Conservation (phyloP, 2,888 invertebrate genomes). For the Pocota personata region DNA sequence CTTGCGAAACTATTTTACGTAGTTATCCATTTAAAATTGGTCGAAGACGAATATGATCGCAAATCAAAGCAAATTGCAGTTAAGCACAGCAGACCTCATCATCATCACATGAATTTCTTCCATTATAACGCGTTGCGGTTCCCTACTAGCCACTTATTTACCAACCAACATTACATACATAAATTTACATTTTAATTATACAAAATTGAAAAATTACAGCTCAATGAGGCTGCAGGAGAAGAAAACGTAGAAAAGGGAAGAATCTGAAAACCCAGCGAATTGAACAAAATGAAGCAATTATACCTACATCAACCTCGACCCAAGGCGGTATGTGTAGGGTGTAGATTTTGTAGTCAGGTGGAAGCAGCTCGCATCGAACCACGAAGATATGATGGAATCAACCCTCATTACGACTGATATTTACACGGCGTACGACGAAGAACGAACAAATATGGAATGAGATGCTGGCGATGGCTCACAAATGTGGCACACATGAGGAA, state of each 20-base stretch:
- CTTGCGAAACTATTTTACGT: too few relatives aligned
- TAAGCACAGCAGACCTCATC: neutral
- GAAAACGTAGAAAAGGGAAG: neutral
- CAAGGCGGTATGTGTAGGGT: neutral
- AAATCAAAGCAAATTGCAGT: neutral
- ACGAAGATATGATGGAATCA: slow-evolving; percentile 22
- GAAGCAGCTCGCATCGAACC: neutral
- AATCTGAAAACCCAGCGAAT: slow-evolving; percentile 4
- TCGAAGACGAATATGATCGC: neutral
- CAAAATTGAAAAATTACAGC: slow-evolving; percentile 31
- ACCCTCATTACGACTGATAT: slow-evolving; percentile 13
- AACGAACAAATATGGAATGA: slow-evolving; percentile 4
- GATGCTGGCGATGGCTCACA: neutral
- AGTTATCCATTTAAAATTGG: too few relatives aligned
- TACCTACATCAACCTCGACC: slow-evolving; percentile 47
- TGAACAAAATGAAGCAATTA: slow-evolving; percentile 49
- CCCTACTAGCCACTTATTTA: slow-evolving; percentile 44
- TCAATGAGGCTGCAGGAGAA: neutral
- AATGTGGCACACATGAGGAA: slow-evolving; percentile 1
- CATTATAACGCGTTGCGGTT: slow-evolving; percentile 10
- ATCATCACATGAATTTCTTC: neutral
- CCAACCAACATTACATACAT: slow-evolving; percentile 26
- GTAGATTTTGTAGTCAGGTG: neutral
- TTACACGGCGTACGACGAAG: neutral
- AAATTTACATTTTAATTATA: slow-evolving; percentile 59